Evolutionary conservation across 2,888 invertebrate genomes (phyloP).

Genomic region (Andrena haemorrhoa): DNA sequence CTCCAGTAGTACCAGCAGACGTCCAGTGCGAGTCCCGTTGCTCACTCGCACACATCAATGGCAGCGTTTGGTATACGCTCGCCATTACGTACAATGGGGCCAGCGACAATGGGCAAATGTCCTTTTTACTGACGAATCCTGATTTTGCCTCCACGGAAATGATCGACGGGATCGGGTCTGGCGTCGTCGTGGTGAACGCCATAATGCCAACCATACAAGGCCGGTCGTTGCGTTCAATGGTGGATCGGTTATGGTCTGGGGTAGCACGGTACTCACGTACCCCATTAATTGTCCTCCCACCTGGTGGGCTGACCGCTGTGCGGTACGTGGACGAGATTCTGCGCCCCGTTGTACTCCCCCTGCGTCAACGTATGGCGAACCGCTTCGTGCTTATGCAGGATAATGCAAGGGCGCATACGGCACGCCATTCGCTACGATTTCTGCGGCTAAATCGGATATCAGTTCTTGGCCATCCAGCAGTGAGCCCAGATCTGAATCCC

Average conservation of each 20-base stretch:
- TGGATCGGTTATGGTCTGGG: background rate
- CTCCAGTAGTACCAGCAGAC: background rate
- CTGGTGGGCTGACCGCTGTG: background rate
- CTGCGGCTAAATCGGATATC: background rate
- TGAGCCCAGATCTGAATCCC: slow-evolving; percentile 8
- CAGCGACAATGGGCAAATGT: slow-evolving; percentile 5
- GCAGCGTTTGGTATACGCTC: slow-evolving; percentile 1
- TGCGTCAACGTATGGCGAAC: background rate
- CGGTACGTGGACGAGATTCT: background rate
- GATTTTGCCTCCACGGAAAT: background rate
- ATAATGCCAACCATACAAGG: background rate
- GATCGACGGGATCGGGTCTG: background rate
- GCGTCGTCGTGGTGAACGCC: slow-evolving; percentile 2
- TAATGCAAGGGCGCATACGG: background rate
- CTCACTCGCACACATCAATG: background rate
- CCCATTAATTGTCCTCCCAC: background rate
- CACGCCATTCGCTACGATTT: background rate
- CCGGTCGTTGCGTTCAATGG: background rate
- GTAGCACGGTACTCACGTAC: background rate
- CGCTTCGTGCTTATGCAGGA: background rate
- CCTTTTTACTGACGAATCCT: slow-evolving; percentile 6
- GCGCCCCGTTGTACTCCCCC: background rate
- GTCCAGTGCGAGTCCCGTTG: slow-evolving; percentile 8
- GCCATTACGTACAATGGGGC: background rate
- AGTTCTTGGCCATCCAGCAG: background rate